These are phyloP conservation scores for Sternarchorhynchus goeldii DNA, from an alignment of 2,797 vertebrate genomes.

Conservation along the genomic window DNA sequence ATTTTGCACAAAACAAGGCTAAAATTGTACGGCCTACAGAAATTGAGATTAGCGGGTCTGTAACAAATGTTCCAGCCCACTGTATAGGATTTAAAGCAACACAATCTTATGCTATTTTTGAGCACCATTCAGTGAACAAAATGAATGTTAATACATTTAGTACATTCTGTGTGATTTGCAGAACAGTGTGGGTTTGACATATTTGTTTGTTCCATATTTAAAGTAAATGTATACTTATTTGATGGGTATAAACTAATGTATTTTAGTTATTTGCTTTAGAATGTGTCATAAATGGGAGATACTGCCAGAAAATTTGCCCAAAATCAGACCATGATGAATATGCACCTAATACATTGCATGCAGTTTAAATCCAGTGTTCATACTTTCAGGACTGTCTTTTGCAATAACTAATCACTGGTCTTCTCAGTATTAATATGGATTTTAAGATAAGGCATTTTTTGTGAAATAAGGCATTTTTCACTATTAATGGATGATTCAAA, in stretches of 20 bases:
- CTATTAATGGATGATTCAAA: not conserved
- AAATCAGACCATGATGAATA: too few relatives aligned
- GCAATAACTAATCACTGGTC: not conserved
- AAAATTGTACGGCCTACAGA: not conserved
- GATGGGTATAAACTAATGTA: too few relatives aligned
- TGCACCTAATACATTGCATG: not conserved
- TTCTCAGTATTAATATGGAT: not conserved
- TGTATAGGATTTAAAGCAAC: not conserved
- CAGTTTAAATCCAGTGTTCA: not conserved
- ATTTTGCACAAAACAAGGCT: not conserved
- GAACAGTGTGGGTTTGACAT: too few relatives aligned
- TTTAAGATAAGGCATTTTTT: too few relatives aligned
- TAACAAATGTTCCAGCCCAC: not conserved
- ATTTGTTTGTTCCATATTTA: too few relatives aligned
- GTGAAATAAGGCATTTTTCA: not conserved
- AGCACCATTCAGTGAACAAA: not conserved
- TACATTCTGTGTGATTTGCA: too few relatives aligned
- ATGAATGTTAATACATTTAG: not conserved
- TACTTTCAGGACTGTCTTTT: not conserved
- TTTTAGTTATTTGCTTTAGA: too few relatives aligned
- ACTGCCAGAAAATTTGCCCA: too few relatives aligned
- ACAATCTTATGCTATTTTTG: too few relatives aligned
- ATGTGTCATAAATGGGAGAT: too few relatives aligned
- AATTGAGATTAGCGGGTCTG: slow-evolving; percentile 1
- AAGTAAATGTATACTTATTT: too few relatives aligned